Base-by-base conservation (phyloP, 2,888 invertebrate species). In the Venusia cambrica region DNA sequence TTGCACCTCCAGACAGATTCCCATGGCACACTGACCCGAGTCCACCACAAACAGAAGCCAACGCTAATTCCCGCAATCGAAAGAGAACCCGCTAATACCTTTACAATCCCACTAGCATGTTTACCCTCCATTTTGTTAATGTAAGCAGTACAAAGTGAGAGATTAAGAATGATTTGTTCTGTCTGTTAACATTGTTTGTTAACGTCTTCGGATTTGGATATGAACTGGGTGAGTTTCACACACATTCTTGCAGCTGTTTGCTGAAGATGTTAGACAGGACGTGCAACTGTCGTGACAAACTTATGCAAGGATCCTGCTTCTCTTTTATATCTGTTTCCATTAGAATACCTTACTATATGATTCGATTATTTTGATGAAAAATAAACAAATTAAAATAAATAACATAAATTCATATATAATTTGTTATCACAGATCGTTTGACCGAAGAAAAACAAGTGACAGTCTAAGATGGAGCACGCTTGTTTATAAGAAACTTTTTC, bases 61-160 rank as follows among this genome's bases (percentile, higher is more conserved):
- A 54, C 52, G 44, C 51, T 48, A 48, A 54, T 66, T 70, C 63
- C 54, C 55, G 61, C 68, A 64, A 67, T 66, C 64, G 51, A 55
- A 58, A 66, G 62, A 59, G 51, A 57, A 62, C 57, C 48, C 51
- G 72, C 68, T 73, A 75, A 75, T 66, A 61, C 45, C 37, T 53
- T 51, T 54, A 62, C 54, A 61, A 73, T 66, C 59, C 62, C 45
- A n/a, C n/a, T n/a, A n/a, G n/a, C 45, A 48, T 76, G 59, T 81
- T 76, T 77, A 60, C 54, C 48, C 60, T 66, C 59, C 62, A 70
- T 72, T 71, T 69, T 61, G 79, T 77, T 79, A 80, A 83, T 80
- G 53, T 75, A 76, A 77, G 73, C 70, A 66, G 66, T 57, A 76
- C 73, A 83, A 81, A 84, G 77, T 78, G 77, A 78, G 78, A 74